Base-by-base conservation (phyloP, 1,140 invertebrate genomes). In the Belonocnema kinseyi region DNA sequence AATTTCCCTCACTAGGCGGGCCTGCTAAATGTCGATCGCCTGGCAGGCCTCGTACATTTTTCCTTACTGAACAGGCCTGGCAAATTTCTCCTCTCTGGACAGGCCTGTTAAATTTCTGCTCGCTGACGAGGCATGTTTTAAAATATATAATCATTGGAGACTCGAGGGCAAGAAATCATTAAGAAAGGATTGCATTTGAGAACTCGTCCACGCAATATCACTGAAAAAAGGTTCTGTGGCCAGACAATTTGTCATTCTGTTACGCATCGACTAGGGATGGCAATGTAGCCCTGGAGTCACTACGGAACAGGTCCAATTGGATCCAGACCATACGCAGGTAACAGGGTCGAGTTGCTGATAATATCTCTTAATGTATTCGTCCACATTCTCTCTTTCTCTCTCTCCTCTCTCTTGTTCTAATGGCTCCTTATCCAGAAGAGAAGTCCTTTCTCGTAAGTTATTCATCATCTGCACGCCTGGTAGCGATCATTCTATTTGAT, bases 291-390 rank as follows among this genome's bases (percentile, higher is more conserved):
- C 81, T 75, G 79, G 81, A 85, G 78, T 83, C 76, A 73, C 80
- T 76, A 78, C 58, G 78, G 78, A 74, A 52, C 84, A 78, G 76
- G 72, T 85, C 83, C 85, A 86, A 86, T 86, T 86, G 84, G 84
- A 81, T 80, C 66, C 77, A 50, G 73, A 78, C 75, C 80, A 79
- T 80, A 85, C 84, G 83, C 84, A 85, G 85, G 84, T 86, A 86
- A 86, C 84, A 83, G 81, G 78, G 76, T 82, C 79, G 84, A 82
- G 75, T 66, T 73, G 53, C 53, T 46, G 85, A 86, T 86, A 86
- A 77, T 77, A 86, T 86, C 85, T 85, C 72, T 80, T 85, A 86
- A 86, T 85, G 81, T 86, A 86, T 86, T 86, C 81, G 79, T 51
- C 17, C 21, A 17, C 17, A 51, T 52, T 52, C 19, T 26, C 10